Conservation (phyloP, 2,888 invertebrate genomes). For the Nysson spinosus region DNA sequence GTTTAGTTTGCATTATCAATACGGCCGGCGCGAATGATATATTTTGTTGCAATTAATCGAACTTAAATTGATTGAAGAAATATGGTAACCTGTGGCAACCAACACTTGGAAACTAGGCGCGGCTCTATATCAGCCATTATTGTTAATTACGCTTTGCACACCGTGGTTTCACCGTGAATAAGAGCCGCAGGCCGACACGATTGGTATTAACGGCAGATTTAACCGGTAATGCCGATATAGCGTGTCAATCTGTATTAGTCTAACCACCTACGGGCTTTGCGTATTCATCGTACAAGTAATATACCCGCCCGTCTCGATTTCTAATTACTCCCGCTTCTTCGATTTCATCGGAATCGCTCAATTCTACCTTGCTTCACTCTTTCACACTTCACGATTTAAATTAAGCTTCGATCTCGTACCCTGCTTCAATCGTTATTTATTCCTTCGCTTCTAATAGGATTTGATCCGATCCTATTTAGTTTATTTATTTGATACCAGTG, state of each 20-base stretch:
- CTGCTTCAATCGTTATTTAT: too few species aligned
- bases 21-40: neutral
- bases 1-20: neutral
- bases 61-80: conserved; percentile 29
- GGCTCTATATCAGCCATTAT: conserved; percentile 40
- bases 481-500: too few species aligned
- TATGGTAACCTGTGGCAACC: conserved; percentile 8
- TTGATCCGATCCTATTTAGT: too few species aligned
- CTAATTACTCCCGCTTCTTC: conserved; percentile 29
- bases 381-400: neutral
- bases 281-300: conserved; percentile 38
- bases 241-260: conserved; percentile 60
- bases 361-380: conserved; percentile 1
- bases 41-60: neutral
- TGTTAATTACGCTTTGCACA: conserved; percentile 53
- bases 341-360: neutral
- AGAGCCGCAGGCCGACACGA: conserved; percentile 24
- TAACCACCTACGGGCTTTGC: conserved; percentile 27
- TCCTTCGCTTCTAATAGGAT: too few species aligned
- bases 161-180: conserved; percentile 22
- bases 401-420: too few species aligned
- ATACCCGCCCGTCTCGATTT: conserved; percentile 39
- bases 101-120: conserved; percentile 37
- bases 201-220: conserved; percentile 53
- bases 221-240: conserved; percentile 47